A percentile compares a stretch with the other conserved stretches of the same genome.
These are phyloP conservation scores for Zenarchopterus dispar DNA, from an alignment of 2,797 vertebrate species.

Conservation along the genomic window DNA sequence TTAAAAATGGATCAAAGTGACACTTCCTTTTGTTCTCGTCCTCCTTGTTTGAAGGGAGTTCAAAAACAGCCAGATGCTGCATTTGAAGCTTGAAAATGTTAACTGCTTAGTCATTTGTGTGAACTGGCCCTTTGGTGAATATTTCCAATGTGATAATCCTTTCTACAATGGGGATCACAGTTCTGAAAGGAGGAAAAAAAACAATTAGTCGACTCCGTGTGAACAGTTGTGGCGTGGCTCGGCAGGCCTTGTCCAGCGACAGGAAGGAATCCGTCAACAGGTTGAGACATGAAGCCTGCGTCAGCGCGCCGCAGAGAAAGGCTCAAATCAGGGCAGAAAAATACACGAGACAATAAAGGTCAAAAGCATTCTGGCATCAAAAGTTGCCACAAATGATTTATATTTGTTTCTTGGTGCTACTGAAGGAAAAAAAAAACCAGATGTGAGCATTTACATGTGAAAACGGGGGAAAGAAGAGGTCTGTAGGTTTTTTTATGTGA, in stretches of 20 bases:
- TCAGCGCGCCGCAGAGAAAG: conserved; percentile 14
- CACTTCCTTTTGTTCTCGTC: too few species aligned
- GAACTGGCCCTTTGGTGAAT: neutral
- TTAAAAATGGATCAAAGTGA: too few species aligned
- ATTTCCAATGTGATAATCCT: neutral
- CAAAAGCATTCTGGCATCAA: too few species aligned
- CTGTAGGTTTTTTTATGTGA: too few species aligned
- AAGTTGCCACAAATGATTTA: neutral
- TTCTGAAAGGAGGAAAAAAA: neutral
- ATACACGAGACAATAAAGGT: too few species aligned
- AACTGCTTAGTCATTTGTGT: too few species aligned
- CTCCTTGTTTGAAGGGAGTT: too few species aligned
- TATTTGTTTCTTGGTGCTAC: neutral
- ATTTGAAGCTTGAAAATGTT: too few species aligned
- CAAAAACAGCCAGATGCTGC: too few species aligned
- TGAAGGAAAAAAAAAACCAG: conserved; percentile 6
- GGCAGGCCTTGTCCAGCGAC: conserved; percentile 28
- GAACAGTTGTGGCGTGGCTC: neutral
- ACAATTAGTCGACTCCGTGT: neutral
- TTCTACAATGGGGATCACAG: neutral
- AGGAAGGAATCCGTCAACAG: conserved; percentile 47
- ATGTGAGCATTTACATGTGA: conserved; percentile 17
- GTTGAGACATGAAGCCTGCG: conserved; percentile 55
- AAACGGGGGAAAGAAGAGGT: neutral
- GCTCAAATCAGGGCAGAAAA: neutral